Base-by-base conservation (phyloP, 2,888 invertebrate genomes). In the Prenolepis imparis region DNA sequence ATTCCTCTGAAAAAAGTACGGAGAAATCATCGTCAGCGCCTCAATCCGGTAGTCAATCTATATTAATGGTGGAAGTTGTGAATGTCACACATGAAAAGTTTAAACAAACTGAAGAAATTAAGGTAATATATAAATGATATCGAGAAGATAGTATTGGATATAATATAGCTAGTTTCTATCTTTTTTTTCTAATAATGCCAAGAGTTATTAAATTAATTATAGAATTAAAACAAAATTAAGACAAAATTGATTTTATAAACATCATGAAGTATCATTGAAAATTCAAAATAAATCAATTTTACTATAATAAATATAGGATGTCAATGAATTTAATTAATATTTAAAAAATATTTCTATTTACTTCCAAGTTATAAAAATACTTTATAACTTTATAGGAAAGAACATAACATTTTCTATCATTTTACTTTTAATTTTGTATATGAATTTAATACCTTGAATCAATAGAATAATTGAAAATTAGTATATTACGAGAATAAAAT, bases 21-120 rank as follows among this genome's bases (percentile, higher is more conserved):
- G 90, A 90, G 15, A 85, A 83, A 63, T 36, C 61, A 36, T 32
- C 83, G 8, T 18, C 85, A 55, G 78, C 59, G 1, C n/a, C 86
- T 11, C 80, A 84, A n/a, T 57, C 87, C 57, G 84, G 81, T 80
- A 72, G 86, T 36, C 96, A 96, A 87, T 96, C 96, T 18, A 96
- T 99, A 24, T 95, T 99, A 85, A 98, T 99, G 98, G 98, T 97
- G 0, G 98, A 99, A 95, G 98, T 98, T 32, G 98, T 98, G 94
- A 99, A 99, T 95, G 95, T 99, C 75, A 96, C 96, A 81, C 98
- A 99, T 91, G 97, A 98, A 86, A 97, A 98, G 90, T 99, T 98
- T 94, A 96, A 97, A 88, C 97, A 97, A 94, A 98, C 98, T 0
- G 98, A 99, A 93, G 99, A 99, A 95, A 97, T 99, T 18, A 99